Evolutionary conservation across 1,140 invertebrate species (phyloP), one percentile per base, ranked within the genome.

Genomic region (Geopemphigus sp.): DNA sequence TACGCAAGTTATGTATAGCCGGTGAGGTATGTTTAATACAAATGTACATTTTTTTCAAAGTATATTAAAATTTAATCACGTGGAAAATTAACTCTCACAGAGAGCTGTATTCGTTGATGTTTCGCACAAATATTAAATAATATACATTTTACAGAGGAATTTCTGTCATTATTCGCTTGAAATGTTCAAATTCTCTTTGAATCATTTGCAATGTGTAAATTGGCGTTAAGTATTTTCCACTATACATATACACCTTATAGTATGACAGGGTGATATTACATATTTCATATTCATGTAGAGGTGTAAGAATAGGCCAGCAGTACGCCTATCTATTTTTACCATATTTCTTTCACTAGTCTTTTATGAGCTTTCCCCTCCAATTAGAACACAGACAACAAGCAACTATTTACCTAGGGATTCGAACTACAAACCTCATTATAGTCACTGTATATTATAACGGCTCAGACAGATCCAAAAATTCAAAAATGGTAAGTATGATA

Each of bases 241-340:
- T 54, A 64, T 39, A 64, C 32, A 39, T 39, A 39, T 39, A 39
- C 8, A 39, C 3, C 32, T 47, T 19, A 54, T 19, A 59, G 19
- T 47, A 50, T 45, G 74, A 19, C n/a, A 47, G 17, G 32, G 57
- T 63, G 57, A 50, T 78, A 63, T 70, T 22, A 59, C 50, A 78
- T 12, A 61, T 63, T 78, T 45, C 32, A 61, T 59, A 78, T 63
- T 47, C n/a, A 32, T 39, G 32, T 78, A 29, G 39, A 78, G 56
- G 74, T 78, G 56, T 59, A 76, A 59, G 72, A 57, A 59, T 76
- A 76, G 54, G 72, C 72, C 72, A 61, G 10, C 15, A 12, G 54
- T 15, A 78, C n/a, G 39, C 17, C 39, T 78, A 78, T 59, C 74
- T 78, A 78, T 78, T 78, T 78, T 78, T 78, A 78, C 74, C 74